Conservation (phyloP, 2,113 vertebrate species). For the Dolichotis patagonum region DNA sequence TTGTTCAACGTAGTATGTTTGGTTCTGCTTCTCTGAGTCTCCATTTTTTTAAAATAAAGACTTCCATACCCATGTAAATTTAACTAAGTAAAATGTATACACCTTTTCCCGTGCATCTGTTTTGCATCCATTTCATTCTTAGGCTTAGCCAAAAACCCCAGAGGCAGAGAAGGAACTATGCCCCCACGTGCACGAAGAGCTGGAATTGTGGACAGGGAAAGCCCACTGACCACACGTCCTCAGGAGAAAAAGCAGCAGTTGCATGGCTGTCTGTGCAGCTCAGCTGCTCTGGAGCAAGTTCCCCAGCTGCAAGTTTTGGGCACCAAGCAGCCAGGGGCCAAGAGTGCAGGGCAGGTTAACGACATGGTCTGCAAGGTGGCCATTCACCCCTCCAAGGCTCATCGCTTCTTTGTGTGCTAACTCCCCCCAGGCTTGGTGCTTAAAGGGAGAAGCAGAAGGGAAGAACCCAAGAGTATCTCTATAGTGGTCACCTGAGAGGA, state of each 20-base stretch:
- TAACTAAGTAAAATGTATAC: neutral
- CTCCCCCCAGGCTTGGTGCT: neutral
- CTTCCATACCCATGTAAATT: neutral
- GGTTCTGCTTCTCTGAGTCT: neutral
- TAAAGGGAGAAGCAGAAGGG: neutral
- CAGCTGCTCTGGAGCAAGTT: no score
- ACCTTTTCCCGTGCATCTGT: neutral
- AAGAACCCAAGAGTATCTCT: neutral
- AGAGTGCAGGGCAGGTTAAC: neutral
- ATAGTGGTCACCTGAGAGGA: neutral
- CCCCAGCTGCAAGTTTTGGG: neutral
- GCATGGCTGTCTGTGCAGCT: neutral
- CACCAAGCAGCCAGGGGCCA: fast-evolving
- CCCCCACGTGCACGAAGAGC: no score
- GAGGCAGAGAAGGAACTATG: neutral
- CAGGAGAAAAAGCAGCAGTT: neutral
- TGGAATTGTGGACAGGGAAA: neutral
- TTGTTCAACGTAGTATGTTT: neutral
- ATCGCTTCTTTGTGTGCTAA: neutral
- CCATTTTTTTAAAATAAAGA: neutral
- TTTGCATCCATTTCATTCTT: no score
- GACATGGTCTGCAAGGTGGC: neutral
- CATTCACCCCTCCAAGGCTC: neutral
- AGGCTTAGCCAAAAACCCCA: neutral
- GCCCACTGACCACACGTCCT: neutral